A percentile compares a stretch with the other conserved stretches of the same genome.
Conservation (phyloP, 2,113 vertebrate species). For the Corythornis cristatus region DNA sequence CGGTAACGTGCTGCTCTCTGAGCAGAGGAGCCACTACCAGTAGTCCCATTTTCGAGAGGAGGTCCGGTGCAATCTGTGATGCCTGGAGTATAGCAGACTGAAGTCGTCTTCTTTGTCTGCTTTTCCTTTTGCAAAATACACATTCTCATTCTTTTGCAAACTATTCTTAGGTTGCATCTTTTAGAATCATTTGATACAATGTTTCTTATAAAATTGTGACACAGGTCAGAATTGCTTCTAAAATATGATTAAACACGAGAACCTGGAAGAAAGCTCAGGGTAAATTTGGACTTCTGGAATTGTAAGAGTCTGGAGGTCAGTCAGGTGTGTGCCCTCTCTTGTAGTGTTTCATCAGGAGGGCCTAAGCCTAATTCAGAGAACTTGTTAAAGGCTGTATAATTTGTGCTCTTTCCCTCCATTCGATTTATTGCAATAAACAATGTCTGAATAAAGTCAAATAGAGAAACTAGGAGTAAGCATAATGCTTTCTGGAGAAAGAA, state of each 20-base stretch:
- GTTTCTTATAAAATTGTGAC: accelerated
- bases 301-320: not conserved
- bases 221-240: not conserved
- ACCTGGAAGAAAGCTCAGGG: not conserved
- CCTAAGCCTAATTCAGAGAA: not conserved
- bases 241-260: not conserved
- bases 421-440: not conserved
- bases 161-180: not conserved
- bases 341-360: not conserved
- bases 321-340: not conserved
- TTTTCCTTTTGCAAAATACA: not conserved
- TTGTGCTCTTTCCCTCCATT: not conserved
- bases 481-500: not conserved
- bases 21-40: accelerated
- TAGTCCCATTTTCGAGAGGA: accelerated
- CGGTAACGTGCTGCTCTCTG: not conserved
- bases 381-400: accelerated
- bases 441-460: not conserved
- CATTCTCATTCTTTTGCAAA: not conserved
- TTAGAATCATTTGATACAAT: accelerated
- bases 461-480: not conserved
- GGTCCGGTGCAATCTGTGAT: accelerated
- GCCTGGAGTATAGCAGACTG: too few relatives aligned
- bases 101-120: accelerated
- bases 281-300: not conserved